Evolutionary conservation across 2,113 vertebrate genomes (phyloP).

Genomic region (Nerophis ophidion): DNA sequence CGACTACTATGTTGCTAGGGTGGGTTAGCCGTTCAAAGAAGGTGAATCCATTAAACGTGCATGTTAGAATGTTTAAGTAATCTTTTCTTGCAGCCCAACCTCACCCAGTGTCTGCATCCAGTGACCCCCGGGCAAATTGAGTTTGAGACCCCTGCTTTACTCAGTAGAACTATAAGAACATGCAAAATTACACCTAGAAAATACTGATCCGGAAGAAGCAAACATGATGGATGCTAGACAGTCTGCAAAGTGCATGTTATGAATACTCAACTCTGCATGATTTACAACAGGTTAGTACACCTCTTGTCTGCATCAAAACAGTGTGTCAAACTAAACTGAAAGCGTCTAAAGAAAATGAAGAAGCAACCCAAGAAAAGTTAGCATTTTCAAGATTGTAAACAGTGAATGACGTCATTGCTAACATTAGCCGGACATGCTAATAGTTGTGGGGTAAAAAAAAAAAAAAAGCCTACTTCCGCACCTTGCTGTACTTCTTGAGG

Average conservation of each 20-base stretch:
- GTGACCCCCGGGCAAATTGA: too few species aligned
- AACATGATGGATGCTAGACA: not conserved
- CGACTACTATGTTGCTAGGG: too few species aligned
- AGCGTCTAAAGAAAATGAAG: not conserved
- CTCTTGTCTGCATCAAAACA: too few species aligned
- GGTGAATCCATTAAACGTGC: too few species aligned
- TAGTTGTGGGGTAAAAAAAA: not conserved
- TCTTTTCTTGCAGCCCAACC: too few species aligned
- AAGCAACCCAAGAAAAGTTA: not conserved
- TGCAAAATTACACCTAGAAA: not conserved
- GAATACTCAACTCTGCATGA: too few species aligned
- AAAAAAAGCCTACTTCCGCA: constrained; percentile 28
- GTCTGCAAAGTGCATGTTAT: too few species aligned
- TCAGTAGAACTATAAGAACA: not conserved
- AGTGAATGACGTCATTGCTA: constrained; percentile 25
- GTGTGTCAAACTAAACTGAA: not conserved
- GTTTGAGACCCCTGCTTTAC: too few species aligned
- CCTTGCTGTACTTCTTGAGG: constrained; percentile 65
- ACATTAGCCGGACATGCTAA: constrained; percentile 19
- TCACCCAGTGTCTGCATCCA: too few species aligned
- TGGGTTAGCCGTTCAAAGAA: too few species aligned
- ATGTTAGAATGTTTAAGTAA: too few species aligned
- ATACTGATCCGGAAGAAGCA: not conserved
- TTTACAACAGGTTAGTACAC: too few species aligned
- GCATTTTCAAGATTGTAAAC: not conserved